Evolutionary conservation across 2,113 vertebrate genomes (phyloP).

Genomic region (Cheilinus undulatus): DNA sequence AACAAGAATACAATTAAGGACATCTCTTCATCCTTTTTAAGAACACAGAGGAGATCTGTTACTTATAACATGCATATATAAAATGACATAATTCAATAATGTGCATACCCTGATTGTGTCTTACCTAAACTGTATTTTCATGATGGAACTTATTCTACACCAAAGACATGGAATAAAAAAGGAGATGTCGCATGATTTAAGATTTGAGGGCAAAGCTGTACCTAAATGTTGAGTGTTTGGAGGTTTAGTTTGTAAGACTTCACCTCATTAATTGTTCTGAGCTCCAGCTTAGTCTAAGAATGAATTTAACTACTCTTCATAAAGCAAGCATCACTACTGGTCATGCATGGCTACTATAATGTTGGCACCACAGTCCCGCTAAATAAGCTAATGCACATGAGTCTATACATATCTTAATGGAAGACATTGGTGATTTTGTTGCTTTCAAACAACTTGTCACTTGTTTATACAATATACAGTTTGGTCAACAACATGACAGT

Average conservation of each 20-base stretch:
- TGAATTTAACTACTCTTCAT: constrained; percentile 73
- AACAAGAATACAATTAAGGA: constrained; percentile 11
- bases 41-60: neutral
- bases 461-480: constrained; percentile 99
- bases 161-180: constrained; percentile 29
- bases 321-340: constrained; percentile 91
- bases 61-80: neutral
- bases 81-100: neutral
- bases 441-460: constrained; percentile 99
- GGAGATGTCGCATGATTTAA: constrained; percentile 10
- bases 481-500: constrained; percentile 85
- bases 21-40: neutral
- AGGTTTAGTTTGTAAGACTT: neutral
- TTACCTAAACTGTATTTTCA: constrained; percentile 1
- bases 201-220: constrained; percentile 30
- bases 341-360: constrained; percentile 96
- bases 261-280: neutral
- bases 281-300: constrained; percentile 46
- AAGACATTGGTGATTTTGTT: constrained; percentile 99
- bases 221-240: constrained; percentile 5
- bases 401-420: constrained; percentile 99
- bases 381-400: constrained; percentile 96
- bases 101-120: constrained; percentile 21
- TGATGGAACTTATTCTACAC: constrained; percentile 13
- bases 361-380: constrained; percentile 92